A percentile compares a stretch with the other conserved stretches of the same genome.
Evolutionary conservation across 2,888 invertebrate species (phyloP).

Genomic region (Thalpophila matura): DNA sequence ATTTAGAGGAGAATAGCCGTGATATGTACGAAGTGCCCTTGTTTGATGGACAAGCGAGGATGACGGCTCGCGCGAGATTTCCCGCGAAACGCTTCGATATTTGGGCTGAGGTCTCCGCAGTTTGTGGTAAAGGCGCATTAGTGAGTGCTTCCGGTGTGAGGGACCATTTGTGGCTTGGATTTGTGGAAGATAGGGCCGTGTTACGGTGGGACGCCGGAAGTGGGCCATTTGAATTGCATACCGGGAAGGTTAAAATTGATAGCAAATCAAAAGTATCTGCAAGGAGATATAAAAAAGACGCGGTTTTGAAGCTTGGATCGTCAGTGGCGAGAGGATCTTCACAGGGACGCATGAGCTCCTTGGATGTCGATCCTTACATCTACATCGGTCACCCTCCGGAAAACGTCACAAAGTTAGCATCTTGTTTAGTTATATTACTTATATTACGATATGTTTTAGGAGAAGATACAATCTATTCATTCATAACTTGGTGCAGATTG

Average conservation of each 20-base stretch:
- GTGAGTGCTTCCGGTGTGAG: constrained; percentile 82
- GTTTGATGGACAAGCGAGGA: constrained; percentile 83
- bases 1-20: constrained; percentile 73
- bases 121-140: constrained; percentile 82
- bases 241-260: constrained; percentile 81
- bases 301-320: constrained; percentile 81
- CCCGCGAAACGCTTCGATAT: constrained; percentile 86
- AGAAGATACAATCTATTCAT: not conserved
- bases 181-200: constrained; percentile 79
- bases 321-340: constrained; percentile 79
- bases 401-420: constrained; percentile 83
- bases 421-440: not conserved
- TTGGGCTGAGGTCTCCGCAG: constrained; percentile 86
- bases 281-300: constrained; percentile 85
- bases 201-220: constrained; percentile 85
- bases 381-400: constrained; percentile 84
- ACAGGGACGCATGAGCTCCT: constrained; percentile 83
- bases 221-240: constrained; percentile 80
- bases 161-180: constrained; percentile 88
- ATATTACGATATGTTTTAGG: not conserved
- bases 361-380: constrained; percentile 84
- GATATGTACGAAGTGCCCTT: constrained; percentile 81
- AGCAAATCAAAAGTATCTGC: constrained; percentile 83
- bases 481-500: constrained; percentile 88
- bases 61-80: constrained; percentile 80